phyloP scores from a whole-genome alignment of 2,113 vertebrate species.

The Nibea coibor region DNA sequence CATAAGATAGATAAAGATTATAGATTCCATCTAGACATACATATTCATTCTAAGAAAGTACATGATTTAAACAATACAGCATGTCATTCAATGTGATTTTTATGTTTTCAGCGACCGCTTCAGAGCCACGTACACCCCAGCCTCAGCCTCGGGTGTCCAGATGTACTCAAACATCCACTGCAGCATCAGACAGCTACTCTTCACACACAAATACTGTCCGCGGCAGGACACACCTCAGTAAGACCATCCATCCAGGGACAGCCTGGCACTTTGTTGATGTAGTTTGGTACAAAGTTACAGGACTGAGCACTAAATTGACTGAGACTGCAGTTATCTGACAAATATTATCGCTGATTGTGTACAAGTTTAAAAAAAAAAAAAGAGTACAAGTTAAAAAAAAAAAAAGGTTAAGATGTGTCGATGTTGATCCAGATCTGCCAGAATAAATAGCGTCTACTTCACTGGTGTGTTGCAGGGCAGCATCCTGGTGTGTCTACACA shows the following conservation, averaged over 20 bases:
- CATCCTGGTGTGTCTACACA: slow-evolving; percentile 8
- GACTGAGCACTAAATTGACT: background rate
- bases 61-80: background rate
- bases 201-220: slow-evolving; percentile 16
- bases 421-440: background rate
- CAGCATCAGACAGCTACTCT: background rate
- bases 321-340: background rate
- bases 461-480: slow-evolving; percentile 49
- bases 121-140: slow-evolving; percentile 1
- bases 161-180: slow-evolving; percentile 56
- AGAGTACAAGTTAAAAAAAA: no score
- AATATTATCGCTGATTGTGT: background rate
- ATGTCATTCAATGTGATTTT: background rate
- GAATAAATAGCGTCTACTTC: background rate
- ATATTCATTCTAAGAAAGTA: background rate
- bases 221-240: slow-evolving; percentile 80
- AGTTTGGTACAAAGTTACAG: background rate
- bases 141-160: slow-evolving; percentile 46
- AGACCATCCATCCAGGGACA: slow-evolving; percentile 15
- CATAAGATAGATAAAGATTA: background rate
- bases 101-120: slow-evolving; percentile 51
- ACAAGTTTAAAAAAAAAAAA: no score
- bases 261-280: background rate
- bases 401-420: no score
- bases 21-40: background rate